Percentiles rank a stretch among this genome's conserved stretches.
Conservation (phyloP, 2,113 vertebrate species). For the Trematocara zebra region DNA sequence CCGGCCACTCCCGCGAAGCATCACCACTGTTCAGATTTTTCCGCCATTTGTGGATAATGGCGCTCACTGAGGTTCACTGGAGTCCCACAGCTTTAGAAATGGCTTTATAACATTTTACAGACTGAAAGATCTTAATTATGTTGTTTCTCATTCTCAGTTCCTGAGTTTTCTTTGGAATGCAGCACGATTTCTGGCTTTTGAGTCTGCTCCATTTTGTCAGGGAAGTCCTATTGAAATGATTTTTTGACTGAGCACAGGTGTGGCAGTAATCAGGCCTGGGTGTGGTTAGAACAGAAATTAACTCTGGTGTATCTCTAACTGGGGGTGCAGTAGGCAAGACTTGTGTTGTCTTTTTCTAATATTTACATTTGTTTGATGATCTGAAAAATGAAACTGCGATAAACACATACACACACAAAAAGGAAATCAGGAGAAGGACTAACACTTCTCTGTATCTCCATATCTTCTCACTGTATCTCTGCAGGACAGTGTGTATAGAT, state of each 20-base stretch:
- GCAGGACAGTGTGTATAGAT: neutral
- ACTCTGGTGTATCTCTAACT: neutral
- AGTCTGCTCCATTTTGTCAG: neutral
- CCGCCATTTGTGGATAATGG: neutral
- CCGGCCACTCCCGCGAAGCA: neutral
- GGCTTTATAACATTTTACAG: neutral
- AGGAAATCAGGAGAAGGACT: neutral
- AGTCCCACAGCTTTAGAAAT: neutral
- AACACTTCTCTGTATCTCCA: neutral
- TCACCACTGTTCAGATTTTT: neutral
- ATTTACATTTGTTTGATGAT: neutral
- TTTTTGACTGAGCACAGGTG: neutral
- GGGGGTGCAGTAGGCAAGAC: neutral
- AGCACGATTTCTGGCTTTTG: neutral
- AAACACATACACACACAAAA: neutral
- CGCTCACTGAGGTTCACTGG: neutral
- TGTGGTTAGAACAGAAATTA: neutral
- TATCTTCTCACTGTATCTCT: neutral
- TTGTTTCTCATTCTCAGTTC: neutral
- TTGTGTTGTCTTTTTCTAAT: neutral
- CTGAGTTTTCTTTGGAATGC: neutral
- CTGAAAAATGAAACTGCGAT: accelerated
- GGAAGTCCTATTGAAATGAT: neutral
- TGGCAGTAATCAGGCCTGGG: neutral
- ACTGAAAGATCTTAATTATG: neutral